Evolutionary conservation across 30 jellyfish, hydroid and myxozoan species (phyloP).

Genomic region (Chironex yamaguchii): DNA sequence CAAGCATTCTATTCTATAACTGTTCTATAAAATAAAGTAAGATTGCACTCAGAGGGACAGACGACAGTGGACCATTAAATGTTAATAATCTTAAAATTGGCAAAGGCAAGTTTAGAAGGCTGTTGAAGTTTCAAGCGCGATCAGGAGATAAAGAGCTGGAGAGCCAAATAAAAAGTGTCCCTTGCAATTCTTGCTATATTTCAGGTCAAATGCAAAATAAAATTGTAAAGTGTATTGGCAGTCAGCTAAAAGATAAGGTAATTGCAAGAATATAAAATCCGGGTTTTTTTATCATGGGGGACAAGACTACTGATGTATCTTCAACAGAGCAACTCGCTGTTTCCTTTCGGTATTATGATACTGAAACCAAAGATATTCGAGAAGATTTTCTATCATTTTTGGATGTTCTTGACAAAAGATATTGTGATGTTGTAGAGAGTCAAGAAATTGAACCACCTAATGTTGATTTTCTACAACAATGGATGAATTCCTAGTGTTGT

Average conservation of each 20-base stretch:
- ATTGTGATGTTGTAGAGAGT: not conserved
- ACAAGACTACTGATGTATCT: slow-evolving; percentile 24
- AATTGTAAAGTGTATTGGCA: slow-evolving; percentile 14
- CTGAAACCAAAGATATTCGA: slow-evolving; percentile 16
- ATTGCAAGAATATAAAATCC: slow-evolving; percentile 25
- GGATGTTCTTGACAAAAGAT: slow-evolving; percentile 8
- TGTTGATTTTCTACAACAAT: slow-evolving; percentile 3
- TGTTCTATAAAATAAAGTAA: no score
- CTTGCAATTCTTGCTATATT: slow-evolving; percentile 12
- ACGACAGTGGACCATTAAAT: not conserved
- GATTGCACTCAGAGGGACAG: not conserved
- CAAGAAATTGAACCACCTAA: not conserved
- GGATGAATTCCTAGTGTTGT: slow-evolving; percentile 21
- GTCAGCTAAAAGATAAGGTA: slow-evolving; percentile 6
- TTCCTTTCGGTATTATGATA: not conserved
- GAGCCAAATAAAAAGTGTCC: slow-evolving; percentile 7
- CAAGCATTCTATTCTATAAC: not conserved
- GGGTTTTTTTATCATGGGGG: slow-evolving; percentile 26
- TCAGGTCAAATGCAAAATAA: slow-evolving; percentile 11
- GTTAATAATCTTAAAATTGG: no score
- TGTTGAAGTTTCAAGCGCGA: no score
- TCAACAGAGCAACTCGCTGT: not conserved
- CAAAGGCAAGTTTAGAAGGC: not conserved
- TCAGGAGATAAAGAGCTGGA: slow-evolving; percentile 1
- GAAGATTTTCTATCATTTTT: slow-evolving; percentile 13